Evolutionary conservation across 2,888 invertebrate genomes (phyloP), one percentile per base, ranked within the genome.

Genomic region (Oxytorus armatus): DNA sequence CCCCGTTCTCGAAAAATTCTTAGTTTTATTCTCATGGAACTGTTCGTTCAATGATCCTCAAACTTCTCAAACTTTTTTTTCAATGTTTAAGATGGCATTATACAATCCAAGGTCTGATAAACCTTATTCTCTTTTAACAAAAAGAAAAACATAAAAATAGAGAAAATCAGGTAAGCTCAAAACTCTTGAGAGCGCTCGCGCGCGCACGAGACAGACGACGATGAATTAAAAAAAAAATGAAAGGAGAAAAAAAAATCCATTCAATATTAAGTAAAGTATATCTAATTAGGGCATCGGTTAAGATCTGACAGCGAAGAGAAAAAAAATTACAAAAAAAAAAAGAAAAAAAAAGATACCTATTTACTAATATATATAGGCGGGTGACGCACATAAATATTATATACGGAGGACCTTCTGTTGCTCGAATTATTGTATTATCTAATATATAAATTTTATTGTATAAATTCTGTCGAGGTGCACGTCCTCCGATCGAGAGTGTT

Each of bases 361-460:
- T 82, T 77, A 84, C 77, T 77, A 70, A 81, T 81, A 70, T 69
- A 39, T 61, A 55, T 18, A 57, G 72, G 77, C 77, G 76, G 79
- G 72, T 83, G 74, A 81, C 83, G 83, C 82, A 83, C 81, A 82
- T 83, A 83, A 78, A 82, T 78, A 77, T 77, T 75, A 80, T n/a
- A n/a, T 73, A 86, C 83, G 83, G 84, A 86, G 84, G 84, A 88
- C 84, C 85, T 87, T 90, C 84, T 85, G 89, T 90, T 90, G 87
- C 88, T 89, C 87, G 86, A 87, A 85, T 89, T 85, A 88, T 88
- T 89, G 84, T 84, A 89, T 90, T 88, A 85, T 89, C 86, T 87
- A 85, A 85, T 86, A 88, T 86, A 90, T 87, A 88, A 89, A 89
- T 89, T 90, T 89, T 88, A 90, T 89, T 89, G 86, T 86, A 89